These are phyloP conservation scores for Drepana arcuata DNA, from an alignment of 1,140 invertebrate genomes.

Conservation along the genomic window DNA sequence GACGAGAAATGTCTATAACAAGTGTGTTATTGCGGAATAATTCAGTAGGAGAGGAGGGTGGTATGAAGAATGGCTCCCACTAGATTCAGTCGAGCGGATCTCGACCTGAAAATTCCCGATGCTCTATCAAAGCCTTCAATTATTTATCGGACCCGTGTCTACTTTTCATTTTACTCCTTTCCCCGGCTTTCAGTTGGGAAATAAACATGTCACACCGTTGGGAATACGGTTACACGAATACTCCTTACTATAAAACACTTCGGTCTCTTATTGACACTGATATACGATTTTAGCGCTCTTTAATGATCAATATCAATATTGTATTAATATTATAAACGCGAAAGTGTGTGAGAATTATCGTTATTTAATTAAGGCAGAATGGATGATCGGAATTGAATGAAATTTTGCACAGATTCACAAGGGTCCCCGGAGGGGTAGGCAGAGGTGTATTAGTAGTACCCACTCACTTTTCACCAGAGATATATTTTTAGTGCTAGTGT, in stretches of 20 bases:
- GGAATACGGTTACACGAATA: conserved; percentile 41
- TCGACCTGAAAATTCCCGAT: conserved; percentile 51
- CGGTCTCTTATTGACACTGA: conserved; percentile 33
- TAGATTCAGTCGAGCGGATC: conserved; percentile 30
- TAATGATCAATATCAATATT: too few relatives aligned
- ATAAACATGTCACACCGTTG: conserved; percentile 50
- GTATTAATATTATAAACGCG: too few relatives aligned
- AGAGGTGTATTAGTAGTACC: too few relatives aligned
- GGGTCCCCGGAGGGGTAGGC: too few relatives aligned
- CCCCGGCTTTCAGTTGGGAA: conserved; percentile 39
- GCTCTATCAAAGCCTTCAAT: conserved; percentile 66
- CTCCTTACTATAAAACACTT: conserved; percentile 33
- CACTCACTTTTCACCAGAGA: too few relatives aligned
- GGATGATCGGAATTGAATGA: too few relatives aligned
- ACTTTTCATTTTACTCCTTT: conserved; percentile 68
- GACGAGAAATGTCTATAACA: conserved; percentile 64
- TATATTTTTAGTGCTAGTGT: too few relatives aligned
- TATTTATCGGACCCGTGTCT: conserved; percentile 69
- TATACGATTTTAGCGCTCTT: conserved; percentile 29
- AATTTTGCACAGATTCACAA: too few relatives aligned
- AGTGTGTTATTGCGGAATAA: conserved; percentile 70
- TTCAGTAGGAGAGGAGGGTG: conserved; percentile 56
- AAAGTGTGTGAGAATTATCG: too few relatives aligned
- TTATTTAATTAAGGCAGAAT: too few relatives aligned
- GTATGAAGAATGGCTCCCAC: conserved; percentile 60